Conservation (phyloP, 2,888 invertebrate genomes). For the Apodemia mormo region DNA sequence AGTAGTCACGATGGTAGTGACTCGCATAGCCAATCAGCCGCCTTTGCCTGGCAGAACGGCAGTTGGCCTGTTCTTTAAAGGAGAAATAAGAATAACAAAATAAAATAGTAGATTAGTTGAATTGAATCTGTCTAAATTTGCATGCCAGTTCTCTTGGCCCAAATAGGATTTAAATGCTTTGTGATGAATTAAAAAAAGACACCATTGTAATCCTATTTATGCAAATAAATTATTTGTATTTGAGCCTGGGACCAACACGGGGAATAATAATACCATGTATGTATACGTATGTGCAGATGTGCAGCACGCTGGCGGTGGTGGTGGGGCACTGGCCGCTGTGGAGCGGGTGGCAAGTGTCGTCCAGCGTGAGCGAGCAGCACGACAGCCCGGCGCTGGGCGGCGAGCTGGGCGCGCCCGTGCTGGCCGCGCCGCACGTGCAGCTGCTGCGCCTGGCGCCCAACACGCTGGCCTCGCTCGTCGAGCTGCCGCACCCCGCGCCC, state of each 20-base stretch:
- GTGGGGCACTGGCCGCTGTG: constrained; percentile 97
- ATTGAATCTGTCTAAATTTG: background rate
- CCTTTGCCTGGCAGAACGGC: no score
- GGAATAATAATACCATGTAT: no score
- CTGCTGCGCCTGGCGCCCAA: constrained; percentile 92
- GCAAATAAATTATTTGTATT: no score
- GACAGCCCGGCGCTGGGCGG: constrained; percentile 88
- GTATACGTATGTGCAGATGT: constrained; percentile 62
- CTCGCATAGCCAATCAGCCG: no score
- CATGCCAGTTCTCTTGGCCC: no score
- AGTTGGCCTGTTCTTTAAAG: no score
- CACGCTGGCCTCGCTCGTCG: constrained; percentile 93
- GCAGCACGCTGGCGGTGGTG: constrained; percentile 94
- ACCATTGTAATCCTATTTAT: no score
- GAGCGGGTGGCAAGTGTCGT: constrained; percentile 93
- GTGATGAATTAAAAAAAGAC: no score
- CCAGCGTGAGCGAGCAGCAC: constrained; percentile 95
- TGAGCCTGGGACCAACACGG: no score
- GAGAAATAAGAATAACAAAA: no score
- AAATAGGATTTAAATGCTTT: no score
- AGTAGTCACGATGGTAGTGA: no score
- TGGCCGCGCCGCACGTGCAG: constrained; percentile 91
- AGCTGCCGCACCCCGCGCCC: constrained; percentile 85
- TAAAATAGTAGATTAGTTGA: background rate
- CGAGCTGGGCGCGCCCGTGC: constrained; percentile 90